Percentiles rank a stretch among this genome's conserved stretches.
phyloP scores from a whole-genome alignment of 2,113 vertebrate genomes.

The Pogonocichla stellata region DNA sequence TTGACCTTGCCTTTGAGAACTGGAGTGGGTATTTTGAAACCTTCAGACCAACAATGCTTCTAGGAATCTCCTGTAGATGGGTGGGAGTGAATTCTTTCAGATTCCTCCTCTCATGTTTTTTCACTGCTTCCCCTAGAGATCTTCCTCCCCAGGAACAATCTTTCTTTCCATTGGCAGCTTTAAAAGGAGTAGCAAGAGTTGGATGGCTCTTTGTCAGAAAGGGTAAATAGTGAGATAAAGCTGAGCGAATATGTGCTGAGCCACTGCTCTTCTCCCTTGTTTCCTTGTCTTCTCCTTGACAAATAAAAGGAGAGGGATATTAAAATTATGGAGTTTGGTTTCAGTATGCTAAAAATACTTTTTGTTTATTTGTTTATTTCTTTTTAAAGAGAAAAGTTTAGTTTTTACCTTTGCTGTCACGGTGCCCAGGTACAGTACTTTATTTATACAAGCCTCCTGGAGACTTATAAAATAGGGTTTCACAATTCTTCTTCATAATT shows the following conservation, averaged over 20 bases:
- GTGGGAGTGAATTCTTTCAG: slow-evolving; percentile 49
- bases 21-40: slow-evolving; percentile 7
- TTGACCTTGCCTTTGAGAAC: slow-evolving; percentile 32
- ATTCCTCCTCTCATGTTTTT: slow-evolving; percentile 15
- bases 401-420: background rate
- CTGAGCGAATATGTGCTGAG: background rate
- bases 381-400: background rate
- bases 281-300: background rate
- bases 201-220: background rate
- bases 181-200: background rate
- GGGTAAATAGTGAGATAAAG: background rate
- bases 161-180: slow-evolving; percentile 21
- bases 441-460: background rate
- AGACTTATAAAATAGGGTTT: background rate
- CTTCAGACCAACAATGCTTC: slow-evolving; percentile 14
- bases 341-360: background rate
- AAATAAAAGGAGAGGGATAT: background rate
- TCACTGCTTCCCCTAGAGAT: slow-evolving; percentile 13
- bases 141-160: background rate
- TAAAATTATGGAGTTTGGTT: background rate
- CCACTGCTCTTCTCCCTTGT: background rate
- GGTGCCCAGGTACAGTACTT: background rate
- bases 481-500: background rate
- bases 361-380: background rate
- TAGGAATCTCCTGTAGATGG: slow-evolving; percentile 41